phyloP scores from a whole-genome alignment of 2,888 invertebrate genomes.

The Nomada hirtipes region DNA sequence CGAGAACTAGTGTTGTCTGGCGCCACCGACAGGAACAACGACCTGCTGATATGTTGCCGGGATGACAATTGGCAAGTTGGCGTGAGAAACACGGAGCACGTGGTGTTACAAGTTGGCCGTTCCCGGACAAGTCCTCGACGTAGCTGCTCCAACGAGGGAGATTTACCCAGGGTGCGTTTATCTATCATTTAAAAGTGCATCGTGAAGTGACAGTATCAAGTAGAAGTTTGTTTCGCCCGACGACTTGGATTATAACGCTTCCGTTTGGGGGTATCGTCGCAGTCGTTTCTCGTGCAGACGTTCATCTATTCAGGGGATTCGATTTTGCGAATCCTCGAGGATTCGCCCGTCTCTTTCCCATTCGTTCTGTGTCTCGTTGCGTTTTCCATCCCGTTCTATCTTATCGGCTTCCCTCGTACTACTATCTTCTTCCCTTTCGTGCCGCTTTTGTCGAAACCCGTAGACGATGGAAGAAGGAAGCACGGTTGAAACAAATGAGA shows the following conservation, averaged over 20 bases:
- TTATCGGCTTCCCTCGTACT: neutral
- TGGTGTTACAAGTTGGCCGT: conserved; percentile 33
- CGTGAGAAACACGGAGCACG: conserved; percentile 52
- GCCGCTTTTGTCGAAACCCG: conserved; percentile 12
- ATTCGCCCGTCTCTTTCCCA: conserved; percentile 21
- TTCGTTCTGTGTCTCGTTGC: neutral
- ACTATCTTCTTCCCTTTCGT: neutral
- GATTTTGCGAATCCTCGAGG: conserved; percentile 33
- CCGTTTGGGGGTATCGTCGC: conserved; percentile 22
- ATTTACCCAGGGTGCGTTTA: conserved; percentile 21
- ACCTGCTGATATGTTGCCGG: conserved; percentile 43
- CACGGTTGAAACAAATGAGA: conserved; percentile 8
- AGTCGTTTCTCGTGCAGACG: neutral
- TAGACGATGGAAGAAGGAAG: neutral
- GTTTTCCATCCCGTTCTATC: neutral
- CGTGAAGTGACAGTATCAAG: conserved; percentile 9
- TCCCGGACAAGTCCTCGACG: neutral
- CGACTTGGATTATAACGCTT: conserved; percentile 12
- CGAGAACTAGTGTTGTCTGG: conserved; percentile 50
- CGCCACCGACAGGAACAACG: conserved; percentile 64
- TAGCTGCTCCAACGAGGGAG: neutral
- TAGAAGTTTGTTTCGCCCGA: neutral
- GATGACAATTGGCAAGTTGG: conserved; percentile 59
- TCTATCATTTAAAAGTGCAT: conserved; percentile 12
- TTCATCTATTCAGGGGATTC: neutral